Conservation (phyloP, 1,140 invertebrate genomes). For the Eupristina koningsbergeri region DNA sequence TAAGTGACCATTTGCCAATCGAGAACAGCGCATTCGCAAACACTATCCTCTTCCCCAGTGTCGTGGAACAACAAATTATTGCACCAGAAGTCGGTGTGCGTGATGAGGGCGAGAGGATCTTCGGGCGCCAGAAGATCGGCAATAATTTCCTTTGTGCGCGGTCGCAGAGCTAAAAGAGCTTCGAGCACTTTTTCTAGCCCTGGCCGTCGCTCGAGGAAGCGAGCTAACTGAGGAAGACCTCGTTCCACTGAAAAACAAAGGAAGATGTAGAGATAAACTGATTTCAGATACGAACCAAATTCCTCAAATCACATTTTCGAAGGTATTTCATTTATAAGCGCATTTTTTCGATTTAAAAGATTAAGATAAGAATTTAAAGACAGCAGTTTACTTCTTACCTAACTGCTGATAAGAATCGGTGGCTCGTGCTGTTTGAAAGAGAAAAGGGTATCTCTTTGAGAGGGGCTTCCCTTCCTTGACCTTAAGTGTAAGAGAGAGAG, state of each 20-base stretch:
- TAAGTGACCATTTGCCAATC: conserved; percentile 91
- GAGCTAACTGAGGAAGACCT: conserved; percentile 81
- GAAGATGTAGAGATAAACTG: not conserved
- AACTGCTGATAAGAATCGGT: conserved; percentile 85
- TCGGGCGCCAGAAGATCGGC: conserved; percentile 78
- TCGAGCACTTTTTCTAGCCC: conserved; percentile 75
- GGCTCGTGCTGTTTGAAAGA: conserved; percentile 83
- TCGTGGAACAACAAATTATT: conserved; percentile 84
- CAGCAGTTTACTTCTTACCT: conserved; percentile 6
- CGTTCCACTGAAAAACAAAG: conserved; percentile 74
- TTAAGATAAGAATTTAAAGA: not conserved
- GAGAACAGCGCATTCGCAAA: conserved; percentile 78
- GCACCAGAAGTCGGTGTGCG: conserved; percentile 88
- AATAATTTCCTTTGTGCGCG: conserved; percentile 77
- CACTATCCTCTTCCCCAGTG: conserved; percentile 68
- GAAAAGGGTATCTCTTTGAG: conserved; percentile 80
- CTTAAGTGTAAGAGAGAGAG: conserved; percentile 79
- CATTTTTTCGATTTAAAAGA: too few species aligned
- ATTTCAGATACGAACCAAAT: too few species aligned
- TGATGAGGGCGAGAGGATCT: conserved; percentile 81
- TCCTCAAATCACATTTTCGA: too few species aligned
- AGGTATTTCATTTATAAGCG: too few species aligned
- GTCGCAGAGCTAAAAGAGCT: conserved; percentile 73
- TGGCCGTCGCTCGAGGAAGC: conserved; percentile 79
- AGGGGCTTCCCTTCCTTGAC: conserved; percentile 77